A percentile compares a stretch with the other conserved stretches of the same genome.
Conservation (phyloP, 2,797 vertebrate genomes). For the Neoniphon sammara region DNA sequence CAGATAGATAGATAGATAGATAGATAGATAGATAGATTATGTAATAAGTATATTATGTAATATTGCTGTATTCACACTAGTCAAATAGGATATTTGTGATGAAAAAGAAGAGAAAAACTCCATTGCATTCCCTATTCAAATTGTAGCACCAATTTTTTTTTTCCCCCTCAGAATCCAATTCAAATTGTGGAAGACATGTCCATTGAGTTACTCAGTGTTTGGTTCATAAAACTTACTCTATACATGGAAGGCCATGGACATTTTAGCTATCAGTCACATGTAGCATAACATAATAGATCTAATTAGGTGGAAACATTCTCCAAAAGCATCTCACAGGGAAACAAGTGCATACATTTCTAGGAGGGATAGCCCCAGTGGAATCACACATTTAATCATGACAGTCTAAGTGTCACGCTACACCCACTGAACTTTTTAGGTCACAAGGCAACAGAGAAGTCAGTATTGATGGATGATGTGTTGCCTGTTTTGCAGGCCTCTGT, state of each 20-base stretch:
- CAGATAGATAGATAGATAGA: too few species aligned
- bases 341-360: slow-evolving; percentile 34
- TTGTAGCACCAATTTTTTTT: slow-evolving; percentile 21
- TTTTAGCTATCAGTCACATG: slow-evolving; percentile 34
- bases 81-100: slow-evolving; percentile 4
- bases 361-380: slow-evolving; percentile 26
- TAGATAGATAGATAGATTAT: too few species aligned
- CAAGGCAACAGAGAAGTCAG: slow-evolving; percentile 54
- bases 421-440: slow-evolving; percentile 44
- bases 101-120: slow-evolving; percentile 10
- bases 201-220: slow-evolving; percentile 42
- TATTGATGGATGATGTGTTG: slow-evolving; percentile 67
- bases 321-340: slow-evolving; percentile 21
- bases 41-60: too few species aligned
- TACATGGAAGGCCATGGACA: neutral
- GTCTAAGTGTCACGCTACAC: slow-evolving; percentile 25
- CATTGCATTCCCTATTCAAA: slow-evolving; percentile 13
- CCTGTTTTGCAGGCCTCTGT: slow-evolving; percentile 27
- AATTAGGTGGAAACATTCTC: slow-evolving; percentile 47
- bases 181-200: slow-evolving; percentile 61
- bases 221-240: slow-evolving; percentile 30
- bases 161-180: slow-evolving; percentile 23
- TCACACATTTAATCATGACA: slow-evolving; percentile 5
- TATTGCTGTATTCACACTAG: neutral
- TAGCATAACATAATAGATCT: neutral